phyloP scores from a whole-genome alignment of 1,140 invertebrate genomes.

The Teleopsis dalmanni region DNA sequence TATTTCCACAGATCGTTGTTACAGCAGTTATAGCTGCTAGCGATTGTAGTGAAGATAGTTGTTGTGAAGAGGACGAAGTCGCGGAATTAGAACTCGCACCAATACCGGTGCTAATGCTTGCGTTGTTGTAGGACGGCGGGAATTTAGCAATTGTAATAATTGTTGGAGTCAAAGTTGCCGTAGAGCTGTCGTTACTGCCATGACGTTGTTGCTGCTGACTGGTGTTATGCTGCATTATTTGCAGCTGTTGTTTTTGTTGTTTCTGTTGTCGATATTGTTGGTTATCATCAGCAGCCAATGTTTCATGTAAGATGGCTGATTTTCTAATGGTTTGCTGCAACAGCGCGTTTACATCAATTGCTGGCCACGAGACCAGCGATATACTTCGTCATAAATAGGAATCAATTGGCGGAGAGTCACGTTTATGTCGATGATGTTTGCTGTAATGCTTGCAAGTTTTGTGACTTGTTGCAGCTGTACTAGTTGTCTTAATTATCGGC shows the following conservation, averaged over 20 bases:
- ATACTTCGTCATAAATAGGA: conserved; percentile 44
- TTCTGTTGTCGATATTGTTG: neutral
- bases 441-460: conserved; percentile 23
- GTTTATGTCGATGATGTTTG: conserved; percentile 32
- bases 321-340: conserved; percentile 42
- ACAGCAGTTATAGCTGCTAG: conserved; percentile 18
- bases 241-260: neutral
- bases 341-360: conserved; percentile 40
- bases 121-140: conserved; percentile 10
- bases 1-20: conserved; percentile 21
- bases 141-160: conserved; percentile 31
- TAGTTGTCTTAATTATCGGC: neutral
- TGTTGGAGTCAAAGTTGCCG: conserved; percentile 33
- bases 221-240: neutral
- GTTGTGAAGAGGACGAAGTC: conserved; percentile 3
- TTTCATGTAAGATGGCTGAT: conserved; percentile 31
- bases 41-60: conserved; percentile 5
- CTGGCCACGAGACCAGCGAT: conserved; percentile 45
- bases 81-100: neutral
- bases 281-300: conserved; percentile 13
- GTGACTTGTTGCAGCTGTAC: neutral
- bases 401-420: conserved; percentile 21
- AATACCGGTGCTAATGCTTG: neutral
- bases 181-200: conserved; percentile 37
- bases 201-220: neutral